Base-by-base conservation (phyloP, 1,140 invertebrate genomes). In the Trichonephila clavata region DNA sequence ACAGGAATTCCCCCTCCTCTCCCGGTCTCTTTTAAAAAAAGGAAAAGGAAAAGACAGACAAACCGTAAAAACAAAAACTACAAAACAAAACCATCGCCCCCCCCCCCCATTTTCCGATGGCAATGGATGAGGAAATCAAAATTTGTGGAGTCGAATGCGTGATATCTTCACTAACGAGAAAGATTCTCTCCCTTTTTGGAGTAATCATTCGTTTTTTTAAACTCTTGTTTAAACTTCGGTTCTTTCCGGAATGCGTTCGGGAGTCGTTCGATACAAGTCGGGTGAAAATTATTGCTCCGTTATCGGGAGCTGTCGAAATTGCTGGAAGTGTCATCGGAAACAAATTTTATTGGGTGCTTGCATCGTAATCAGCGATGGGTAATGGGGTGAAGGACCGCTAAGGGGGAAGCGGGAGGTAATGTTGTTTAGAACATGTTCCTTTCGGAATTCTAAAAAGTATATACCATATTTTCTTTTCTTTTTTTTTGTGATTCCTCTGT, bases 111-210 rank as follows among this genome's bases (percentile, higher is more conserved):
- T 65, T n/a, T n/a, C 65, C 65, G 71, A 77, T 39, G 39, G 71
- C 71, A 77, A 77, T 39, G 71, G 27, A 18, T 18, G 27, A 18
- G 71, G 18, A 77, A 77, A 77, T 77, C 71, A 77, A 39, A 77
- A 77, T 77, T 39, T 77, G 27, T 13, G 24, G 27, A 16, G 32
- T 10, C 32, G 27, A 77, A 39, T 39, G 71, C 18, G 32, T 77
- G 71, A 77, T 77, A 77, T 77, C 71, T 32, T 39, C 24, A 77
- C 71, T 77, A 77, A 77, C 71, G 71, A 77, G 27, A 27, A 77
- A 27, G 18, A 32, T 32, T 77, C 32, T 21, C 32, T 39, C 32
- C 32, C 18, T 7, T 18, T 6, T 21, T 0, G 61, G 1, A 0
- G 16, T 63, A 20, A 18, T 61, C 60, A 6, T 32, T 32, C 24